Percentiles rank a stretch among this genome's conserved stretches.
Conservation (phyloP, 2,797 vertebrate genomes). For the Coluber constrictor region DNA sequence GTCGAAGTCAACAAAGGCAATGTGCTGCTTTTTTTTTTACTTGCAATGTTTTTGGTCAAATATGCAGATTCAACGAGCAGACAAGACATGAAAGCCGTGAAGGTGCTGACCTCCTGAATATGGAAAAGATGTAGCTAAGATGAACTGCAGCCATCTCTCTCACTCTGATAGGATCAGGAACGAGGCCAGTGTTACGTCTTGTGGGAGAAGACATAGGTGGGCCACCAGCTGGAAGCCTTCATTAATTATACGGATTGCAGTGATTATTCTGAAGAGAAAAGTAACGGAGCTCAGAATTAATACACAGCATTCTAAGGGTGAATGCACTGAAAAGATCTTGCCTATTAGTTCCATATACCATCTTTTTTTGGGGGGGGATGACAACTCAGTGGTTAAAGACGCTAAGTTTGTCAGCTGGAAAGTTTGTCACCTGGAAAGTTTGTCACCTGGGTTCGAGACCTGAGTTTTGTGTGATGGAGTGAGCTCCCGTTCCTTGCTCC, state of each 20-base stretch:
- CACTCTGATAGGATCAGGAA: background rate
- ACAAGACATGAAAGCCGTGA: background rate
- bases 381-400: background rate
- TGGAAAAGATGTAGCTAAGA: background rate
- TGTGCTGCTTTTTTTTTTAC: background rate
- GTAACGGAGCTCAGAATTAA: background rate
- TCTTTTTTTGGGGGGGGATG: accelerated
- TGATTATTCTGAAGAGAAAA: background rate
- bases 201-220: background rate
- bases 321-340: background rate
- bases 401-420: background rate
- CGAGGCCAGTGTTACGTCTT: background rate
- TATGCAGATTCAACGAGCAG: background rate
- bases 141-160: background rate
- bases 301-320: background rate
- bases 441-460: background rate
- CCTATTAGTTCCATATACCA: background rate
- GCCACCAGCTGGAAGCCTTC: background rate
- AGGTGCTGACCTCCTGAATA: background rate
- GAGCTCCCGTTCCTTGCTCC: background rate
- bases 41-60: slow-evolving; percentile 9
- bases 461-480: background rate
- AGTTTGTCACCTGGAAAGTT: no score
- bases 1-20: slow-evolving; percentile 28
- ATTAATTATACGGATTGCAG: background rate